Evolutionary conservation across 2,888 invertebrate species (phyloP).

Genomic region (Chrysotoxum bicinctum): DNA sequence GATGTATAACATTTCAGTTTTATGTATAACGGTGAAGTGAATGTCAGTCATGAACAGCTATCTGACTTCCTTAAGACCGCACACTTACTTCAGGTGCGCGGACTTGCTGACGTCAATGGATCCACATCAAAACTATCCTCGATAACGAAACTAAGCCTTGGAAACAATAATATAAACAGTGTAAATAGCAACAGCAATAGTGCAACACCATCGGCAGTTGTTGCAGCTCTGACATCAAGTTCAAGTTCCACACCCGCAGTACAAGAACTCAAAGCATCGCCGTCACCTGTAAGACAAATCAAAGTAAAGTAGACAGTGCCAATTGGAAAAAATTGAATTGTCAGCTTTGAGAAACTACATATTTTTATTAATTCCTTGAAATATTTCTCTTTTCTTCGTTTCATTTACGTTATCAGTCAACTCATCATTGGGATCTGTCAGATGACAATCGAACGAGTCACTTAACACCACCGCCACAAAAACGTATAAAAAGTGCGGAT

Average conservation of each 20-base stretch:
- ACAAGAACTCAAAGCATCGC: slow-evolving; percentile 81
- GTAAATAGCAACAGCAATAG: slow-evolving; percentile 64
- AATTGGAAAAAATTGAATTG: slow-evolving; percentile 73
- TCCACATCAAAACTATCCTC: slow-evolving; percentile 66
- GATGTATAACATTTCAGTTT: slow-evolving; percentile 92
- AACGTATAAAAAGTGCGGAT: slow-evolving; percentile 87
- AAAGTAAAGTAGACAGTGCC: slow-evolving; percentile 80
- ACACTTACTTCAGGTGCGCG: slow-evolving; percentile 92
- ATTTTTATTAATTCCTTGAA: slow-evolving; percentile 47
- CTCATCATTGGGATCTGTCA: slow-evolving; percentile 84
- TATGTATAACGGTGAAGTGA: slow-evolving; percentile 96
- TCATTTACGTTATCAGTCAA: slow-evolving; percentile 74
- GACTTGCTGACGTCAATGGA: slow-evolving; percentile 89
- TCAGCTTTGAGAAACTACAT: slow-evolving; percentile 50
- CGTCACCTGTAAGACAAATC: slow-evolving; percentile 81
- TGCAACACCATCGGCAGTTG: slow-evolving; percentile 39
- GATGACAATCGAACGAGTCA: slow-evolving; percentile 83
- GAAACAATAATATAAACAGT: slow-evolving; percentile 38
- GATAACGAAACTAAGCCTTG: slow-evolving; percentile 55
- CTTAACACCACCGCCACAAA: slow-evolving; percentile 85
- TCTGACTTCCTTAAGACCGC: slow-evolving; percentile 93
- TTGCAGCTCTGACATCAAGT: slow-evolving; percentile 48
- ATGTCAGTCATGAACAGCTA: slow-evolving; percentile 93
- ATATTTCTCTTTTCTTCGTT: slow-evolving; percentile 14
- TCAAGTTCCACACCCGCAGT: slow-evolving; percentile 77